Evolutionary conservation across 23 tunicate genomes (phyloP).

Genomic region (Clavelina lepadiformis): DNA sequence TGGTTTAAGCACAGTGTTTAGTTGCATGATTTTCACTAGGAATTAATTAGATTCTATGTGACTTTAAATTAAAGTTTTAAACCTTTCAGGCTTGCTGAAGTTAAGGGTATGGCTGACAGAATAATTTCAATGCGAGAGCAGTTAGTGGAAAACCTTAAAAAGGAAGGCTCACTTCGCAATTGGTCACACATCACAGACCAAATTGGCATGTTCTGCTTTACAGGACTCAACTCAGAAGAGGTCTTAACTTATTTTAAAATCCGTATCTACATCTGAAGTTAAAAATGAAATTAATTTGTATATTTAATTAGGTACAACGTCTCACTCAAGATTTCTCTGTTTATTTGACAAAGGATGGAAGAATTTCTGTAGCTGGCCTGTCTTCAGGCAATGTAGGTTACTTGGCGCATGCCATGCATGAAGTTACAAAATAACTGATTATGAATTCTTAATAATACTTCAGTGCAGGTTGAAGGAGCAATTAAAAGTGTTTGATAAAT

Average conservation of each 20-base stretch:
- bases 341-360: slow-evolving; percentile 86
- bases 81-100: slow-evolving; percentile 50
- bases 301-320: slow-evolving; percentile 28
- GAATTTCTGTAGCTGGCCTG: slow-evolving; percentile 91
- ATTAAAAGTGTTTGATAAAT: too few species aligned
- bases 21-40: neutral
- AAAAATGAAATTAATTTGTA: neutral
- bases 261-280: neutral
- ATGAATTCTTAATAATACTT: neutral
- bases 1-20: neutral
- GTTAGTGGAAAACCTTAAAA: slow-evolving; percentile 52
- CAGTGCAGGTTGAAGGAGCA: too few species aligned
- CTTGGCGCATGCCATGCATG: slow-evolving; percentile 85
- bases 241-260: slow-evolving; percentile 14
- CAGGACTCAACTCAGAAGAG: slow-evolving; percentile 77
- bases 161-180: slow-evolving; percentile 75
- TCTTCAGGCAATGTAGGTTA: slow-evolving; percentile 80
- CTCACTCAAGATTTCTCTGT: slow-evolving; percentile 54
- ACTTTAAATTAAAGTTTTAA: neutral
- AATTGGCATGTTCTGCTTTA: slow-evolving; percentile 98
- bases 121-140: slow-evolving; percentile 90
- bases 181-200: slow-evolving; percentile 91
- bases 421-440: slow-evolving; percentile 91
- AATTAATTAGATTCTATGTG: neutral
- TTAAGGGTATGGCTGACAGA: slow-evolving; percentile 93